Percentiles rank a stretch among this genome's conserved stretches.
phyloP scores from a whole-genome alignment of 2,113 vertebrate species.

The Python bivittatus region DNA sequence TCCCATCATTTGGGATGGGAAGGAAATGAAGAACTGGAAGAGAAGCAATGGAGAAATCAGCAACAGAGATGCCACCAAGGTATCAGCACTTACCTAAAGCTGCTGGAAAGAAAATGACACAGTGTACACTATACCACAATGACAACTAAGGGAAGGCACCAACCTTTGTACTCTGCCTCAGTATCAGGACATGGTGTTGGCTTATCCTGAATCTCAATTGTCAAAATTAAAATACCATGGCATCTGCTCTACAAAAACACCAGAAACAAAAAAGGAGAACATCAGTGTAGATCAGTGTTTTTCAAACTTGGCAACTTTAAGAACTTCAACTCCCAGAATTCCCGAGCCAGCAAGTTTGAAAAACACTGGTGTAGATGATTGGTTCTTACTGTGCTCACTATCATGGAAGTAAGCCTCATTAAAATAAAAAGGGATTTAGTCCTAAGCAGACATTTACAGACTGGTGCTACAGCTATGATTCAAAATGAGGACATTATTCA shows the following conservation, averaged over 20 bases:
- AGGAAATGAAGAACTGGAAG: background rate
- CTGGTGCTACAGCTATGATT: background rate
- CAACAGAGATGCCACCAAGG: background rate
- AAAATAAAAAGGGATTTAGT: background rate
- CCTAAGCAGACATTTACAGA: background rate
- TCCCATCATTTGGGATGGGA: background rate
- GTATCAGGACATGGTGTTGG: background rate
- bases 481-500: background rate
- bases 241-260: background rate
- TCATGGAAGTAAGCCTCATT: background rate
- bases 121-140: background rate
- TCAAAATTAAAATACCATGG: background rate
- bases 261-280: background rate
- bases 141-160: background rate
- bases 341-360: background rate
- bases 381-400: background rate
- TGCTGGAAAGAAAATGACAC: background rate
- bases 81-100: background rate
- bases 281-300: background rate
- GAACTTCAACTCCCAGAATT: background rate
- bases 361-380: no score
- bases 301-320: background rate
- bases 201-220: background rate
- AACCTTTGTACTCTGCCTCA: background rate
- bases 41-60: background rate